These are phyloP conservation scores for Mustela erminea DNA, from an alignment of 2,797 vertebrate genomes.

Conservation along the genomic window DNA sequence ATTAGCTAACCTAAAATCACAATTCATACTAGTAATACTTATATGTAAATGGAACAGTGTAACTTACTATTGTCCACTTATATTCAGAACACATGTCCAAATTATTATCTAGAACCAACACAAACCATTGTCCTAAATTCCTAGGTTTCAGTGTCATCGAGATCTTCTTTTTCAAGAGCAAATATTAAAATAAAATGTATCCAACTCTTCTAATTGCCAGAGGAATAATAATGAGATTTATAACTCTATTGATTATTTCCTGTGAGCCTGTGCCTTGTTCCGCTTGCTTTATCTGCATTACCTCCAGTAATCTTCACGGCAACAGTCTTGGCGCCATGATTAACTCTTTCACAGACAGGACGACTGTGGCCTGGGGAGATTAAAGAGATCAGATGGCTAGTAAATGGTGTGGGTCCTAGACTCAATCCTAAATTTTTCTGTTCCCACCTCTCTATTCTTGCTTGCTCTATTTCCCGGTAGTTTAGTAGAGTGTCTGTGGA, in stretches of 20 bases:
- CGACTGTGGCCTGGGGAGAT: conserved; percentile 1
- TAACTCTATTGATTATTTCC: not conserved
- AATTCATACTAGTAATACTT: conserved; percentile 52
- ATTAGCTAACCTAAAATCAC: not conserved
- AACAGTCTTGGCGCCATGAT: not conserved
- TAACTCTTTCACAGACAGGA: conserved; percentile 3
- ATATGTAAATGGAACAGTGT: conserved; percentile 22
- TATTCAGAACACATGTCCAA: conserved; percentile 6
- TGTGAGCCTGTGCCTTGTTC: not conserved
- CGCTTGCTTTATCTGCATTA: not conserved
- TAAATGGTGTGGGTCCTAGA: not conserved
- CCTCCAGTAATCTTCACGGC: not conserved
- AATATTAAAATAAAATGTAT: conserved; percentile 18
- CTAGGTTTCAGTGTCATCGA: not conserved
- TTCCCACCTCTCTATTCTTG: not conserved
- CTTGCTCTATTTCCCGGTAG: conserved; percentile 8
- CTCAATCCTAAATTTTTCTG: not conserved
- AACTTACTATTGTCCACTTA: conserved; percentile 20
- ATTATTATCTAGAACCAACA: conserved; percentile 30
- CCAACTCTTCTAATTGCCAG: not conserved
- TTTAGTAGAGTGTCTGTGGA: conserved; percentile 31
- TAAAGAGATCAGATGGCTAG: not conserved
- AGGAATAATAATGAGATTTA: not conserved
- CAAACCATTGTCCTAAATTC: conserved; percentile 6
- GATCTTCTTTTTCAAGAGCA: conserved; percentile 24